Conservation (phyloP, 2,113 vertebrate genomes). For the Forbesichthys papilliferus region DNA sequence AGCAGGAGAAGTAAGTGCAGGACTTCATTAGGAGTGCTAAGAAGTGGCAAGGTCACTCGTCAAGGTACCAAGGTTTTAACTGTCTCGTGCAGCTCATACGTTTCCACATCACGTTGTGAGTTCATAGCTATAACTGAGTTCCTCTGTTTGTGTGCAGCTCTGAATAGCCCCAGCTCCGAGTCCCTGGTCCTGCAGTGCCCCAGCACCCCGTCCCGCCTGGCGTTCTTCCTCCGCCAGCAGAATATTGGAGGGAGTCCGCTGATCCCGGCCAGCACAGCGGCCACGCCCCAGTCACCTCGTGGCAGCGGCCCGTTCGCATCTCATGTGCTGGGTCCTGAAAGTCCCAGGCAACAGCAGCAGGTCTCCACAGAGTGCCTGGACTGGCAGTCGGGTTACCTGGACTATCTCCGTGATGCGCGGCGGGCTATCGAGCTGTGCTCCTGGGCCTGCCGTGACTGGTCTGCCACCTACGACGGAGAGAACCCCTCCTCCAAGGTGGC, state of each 20-base stretch:
- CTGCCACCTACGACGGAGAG: conserved; percentile 92
- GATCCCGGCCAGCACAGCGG: conserved; percentile 53
- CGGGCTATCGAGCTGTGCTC: conserved; percentile 84
- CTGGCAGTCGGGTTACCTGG: conserved; percentile 89
- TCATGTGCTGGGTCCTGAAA: conserved; percentile 67
- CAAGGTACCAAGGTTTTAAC: too few species aligned
- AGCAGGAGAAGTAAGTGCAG: too few species aligned
- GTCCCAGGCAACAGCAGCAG: conserved; percentile 74
- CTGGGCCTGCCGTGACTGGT: conserved; percentile 90
- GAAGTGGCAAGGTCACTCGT: too few species aligned
- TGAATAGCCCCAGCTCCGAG: conserved; percentile 84
- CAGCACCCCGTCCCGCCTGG: conserved; percentile 88
- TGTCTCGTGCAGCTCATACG: too few species aligned
- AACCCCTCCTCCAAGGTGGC: conserved; percentile 76
- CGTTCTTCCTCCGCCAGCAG: conserved; percentile 90
- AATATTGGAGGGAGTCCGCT: conserved; percentile 60
- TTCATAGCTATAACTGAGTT: neutral
- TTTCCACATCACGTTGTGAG: too few species aligned
- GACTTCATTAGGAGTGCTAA: too few species aligned
- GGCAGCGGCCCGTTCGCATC: conserved; percentile 33
- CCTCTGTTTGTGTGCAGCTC: conserved; percentile 59
- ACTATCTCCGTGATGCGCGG: conserved; percentile 89
- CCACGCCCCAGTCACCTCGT: conserved; percentile 51
- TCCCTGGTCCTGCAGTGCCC: conserved; percentile 79
- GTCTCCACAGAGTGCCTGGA: conserved; percentile 71